Base-by-base conservation (phyloP, 64 coral and sea anemone species). In the Orbicella faveolata region DNA sequence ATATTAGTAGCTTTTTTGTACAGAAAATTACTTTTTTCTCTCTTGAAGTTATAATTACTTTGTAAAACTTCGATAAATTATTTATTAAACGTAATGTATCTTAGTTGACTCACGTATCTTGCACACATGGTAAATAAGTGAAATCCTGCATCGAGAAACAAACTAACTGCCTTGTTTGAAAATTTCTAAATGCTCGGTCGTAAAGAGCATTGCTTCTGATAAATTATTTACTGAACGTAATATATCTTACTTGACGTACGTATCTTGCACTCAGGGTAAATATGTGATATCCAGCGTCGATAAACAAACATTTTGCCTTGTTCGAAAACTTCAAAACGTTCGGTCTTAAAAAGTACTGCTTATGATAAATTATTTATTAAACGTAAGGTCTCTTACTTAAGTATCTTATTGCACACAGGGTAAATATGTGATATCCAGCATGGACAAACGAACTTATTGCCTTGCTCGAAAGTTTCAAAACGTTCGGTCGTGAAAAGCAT, bases 1-100 rank as follows among this genome's bases (percentile, higher is more conserved):
- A 79, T 79, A 79, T 79, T 79, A 79, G 20, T 30, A 57, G 11
- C n/a, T 59, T 33, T 78, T 77, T 79, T 30, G 11, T 30, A 3
- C 57, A 57, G 51, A 30, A 79, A 79, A n/a, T 25, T 57, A 16
- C 19, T 79, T 79, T 25, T 79, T 79, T 20, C 19, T 78, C 41
- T 9, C 18, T 78, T 20, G 17, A 48, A 78, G 21, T 53, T 26
- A 59, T 70, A 70, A 21, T 33, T 70, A 70, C 23, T 57, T 57
- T 57, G 20, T 79, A 57, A 79, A 79, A 52, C 77, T 55, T 79
- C 48, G 23, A 79, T 79, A 79, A 79, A 17, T 57, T 59, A 57
- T 79, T 79, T 33, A 23, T 55, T 21, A 78, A 52, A 78, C 75
- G 9, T 23, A 79, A 61, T 79, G 14, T 79, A 79, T 79, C 11